These are phyloP conservation scores for Heliconius ismenius DNA, from an alignment of 2,888 invertebrate genomes.

Conservation along the genomic window DNA sequence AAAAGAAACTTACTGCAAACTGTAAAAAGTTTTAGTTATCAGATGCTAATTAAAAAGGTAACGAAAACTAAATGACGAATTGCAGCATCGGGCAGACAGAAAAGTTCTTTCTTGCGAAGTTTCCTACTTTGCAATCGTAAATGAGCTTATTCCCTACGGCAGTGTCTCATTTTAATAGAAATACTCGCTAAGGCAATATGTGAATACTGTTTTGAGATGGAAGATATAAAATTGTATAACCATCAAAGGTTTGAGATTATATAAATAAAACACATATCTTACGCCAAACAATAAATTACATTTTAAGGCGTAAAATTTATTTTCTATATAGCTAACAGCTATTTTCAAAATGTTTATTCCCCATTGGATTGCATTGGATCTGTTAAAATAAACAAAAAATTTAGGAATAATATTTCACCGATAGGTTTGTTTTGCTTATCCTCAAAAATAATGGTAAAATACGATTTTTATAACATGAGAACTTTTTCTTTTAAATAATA, in stretches of 20 bases:
- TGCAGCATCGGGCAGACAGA: constrained; percentile 57
- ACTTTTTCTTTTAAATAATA: too few species aligned
- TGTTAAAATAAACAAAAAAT: neutral
- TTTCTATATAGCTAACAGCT: neutral
- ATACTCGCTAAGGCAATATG: constrained; percentile 56
- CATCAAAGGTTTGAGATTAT: neutral
- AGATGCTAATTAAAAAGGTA: constrained; percentile 55
- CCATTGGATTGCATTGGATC: neutral
- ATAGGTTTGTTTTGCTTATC: too few species aligned
- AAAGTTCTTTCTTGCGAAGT: constrained; percentile 61
- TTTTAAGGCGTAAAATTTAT: neutral
- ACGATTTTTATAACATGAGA: too few species aligned
- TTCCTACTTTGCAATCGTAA: constrained; percentile 64
- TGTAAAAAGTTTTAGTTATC: constrained; percentile 29
- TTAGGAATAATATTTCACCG: too few species aligned
- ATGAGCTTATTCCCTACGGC: constrained; percentile 72
- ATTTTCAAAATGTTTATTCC: neutral
- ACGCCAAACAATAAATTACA: neutral
- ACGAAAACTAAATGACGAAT: constrained; percentile 65
- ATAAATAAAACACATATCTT: neutral
- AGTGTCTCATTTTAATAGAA: constrained; percentile 62
- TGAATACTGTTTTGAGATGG: constrained; percentile 47
- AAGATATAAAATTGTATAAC: neutral
- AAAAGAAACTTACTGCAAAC: constrained; percentile 4
- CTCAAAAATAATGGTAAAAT: too few species aligned